Evolutionary conservation across 2,797 vertebrate genomes (phyloP).

Genomic region (Perodicticus potto): DNA sequence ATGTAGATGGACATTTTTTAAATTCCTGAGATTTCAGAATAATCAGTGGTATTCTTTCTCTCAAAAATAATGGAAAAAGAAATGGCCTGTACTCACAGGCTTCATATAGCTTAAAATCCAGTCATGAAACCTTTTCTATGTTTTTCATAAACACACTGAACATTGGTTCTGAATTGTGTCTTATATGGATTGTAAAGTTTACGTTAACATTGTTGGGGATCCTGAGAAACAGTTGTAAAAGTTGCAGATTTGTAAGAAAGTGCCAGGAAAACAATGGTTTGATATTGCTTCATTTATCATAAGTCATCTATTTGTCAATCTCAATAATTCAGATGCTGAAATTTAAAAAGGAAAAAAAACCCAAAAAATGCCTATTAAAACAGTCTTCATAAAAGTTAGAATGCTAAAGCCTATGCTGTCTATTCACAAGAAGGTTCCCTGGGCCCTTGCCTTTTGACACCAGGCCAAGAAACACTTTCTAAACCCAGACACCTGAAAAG

Average conservation of each 20-base stretch:
- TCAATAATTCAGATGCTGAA: background rate
- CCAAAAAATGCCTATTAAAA: background rate
- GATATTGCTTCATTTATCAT: background rate
- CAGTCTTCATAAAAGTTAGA: background rate
- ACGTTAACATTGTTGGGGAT: background rate
- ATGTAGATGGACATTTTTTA: background rate
- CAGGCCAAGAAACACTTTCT: background rate
- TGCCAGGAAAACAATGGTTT: slow-evolving; percentile 8
- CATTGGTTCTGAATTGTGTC: background rate
- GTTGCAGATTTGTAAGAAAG: background rate
- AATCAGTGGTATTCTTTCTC: slow-evolving; percentile 17
- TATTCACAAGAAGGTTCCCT: background rate
- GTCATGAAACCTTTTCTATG: slow-evolving; percentile 4
- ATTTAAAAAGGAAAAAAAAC: background rate
- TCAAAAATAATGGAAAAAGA: slow-evolving; percentile 54
- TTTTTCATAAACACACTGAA: slow-evolving; percentile 50
- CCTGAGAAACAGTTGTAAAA: background rate
- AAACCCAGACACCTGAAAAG: background rate
- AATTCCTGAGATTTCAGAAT: slow-evolving; percentile 47
- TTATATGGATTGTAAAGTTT: background rate
- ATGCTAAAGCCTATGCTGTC: background rate
- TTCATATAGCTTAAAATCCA: slow-evolving; percentile 30
- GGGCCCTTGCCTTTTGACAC: background rate
- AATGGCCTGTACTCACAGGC: background rate
- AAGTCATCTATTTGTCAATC: background rate